Percentiles rank a stretch among this genome's conserved stretches.
Conservation (phyloP, 2,797 vertebrate genomes). For the Lagorchestes hirsutus region DNA sequence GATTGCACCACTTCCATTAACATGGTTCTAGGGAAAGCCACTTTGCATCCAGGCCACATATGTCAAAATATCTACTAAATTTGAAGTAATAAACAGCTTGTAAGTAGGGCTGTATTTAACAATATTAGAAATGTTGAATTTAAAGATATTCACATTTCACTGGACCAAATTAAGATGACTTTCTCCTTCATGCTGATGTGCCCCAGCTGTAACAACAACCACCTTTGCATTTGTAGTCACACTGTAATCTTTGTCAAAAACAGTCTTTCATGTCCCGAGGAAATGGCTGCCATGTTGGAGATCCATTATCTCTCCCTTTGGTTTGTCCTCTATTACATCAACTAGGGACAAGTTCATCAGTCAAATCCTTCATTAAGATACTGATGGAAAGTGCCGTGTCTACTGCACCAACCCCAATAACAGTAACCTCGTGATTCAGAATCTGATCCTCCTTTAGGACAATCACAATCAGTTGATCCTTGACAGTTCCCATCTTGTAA, state of each 20-base stretch:
- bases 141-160: slow-evolving; percentile 98
- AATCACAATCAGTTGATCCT: slow-evolving; percentile 94
- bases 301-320: slow-evolving; percentile 96
- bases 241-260: slow-evolving; percentile 96
- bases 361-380: slow-evolving; percentile 95
- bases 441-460: slow-evolving; percentile 90
- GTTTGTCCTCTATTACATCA: slow-evolving; percentile 97
- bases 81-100: slow-evolving; percentile 95
- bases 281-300: slow-evolving; percentile 98
- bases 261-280: slow-evolving; percentile 95
- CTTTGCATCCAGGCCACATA: slow-evolving; percentile 99
- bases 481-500: slow-evolving; percentile 91
- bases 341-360: slow-evolving; percentile 92
- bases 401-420: slow-evolving; percentile 97
- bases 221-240: slow-evolving; percentile 96
- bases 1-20: slow-evolving; percentile 97
- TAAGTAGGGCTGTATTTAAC: slow-evolving; percentile 97
- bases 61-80: slow-evolving; percentile 96
- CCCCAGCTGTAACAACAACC: slow-evolving; percentile 96
- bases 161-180: slow-evolving; percentile 97
- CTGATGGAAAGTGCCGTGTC: slow-evolving; percentile 98
- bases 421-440: slow-evolving; percentile 94
- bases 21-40: slow-evolving; percentile 95
- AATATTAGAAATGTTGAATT: slow-evolving; percentile 97
- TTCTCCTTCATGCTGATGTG: slow-evolving; percentile 97